These are phyloP conservation scores for Diarsia rubi DNA, from an alignment of 2,888 invertebrate species.

Conservation along the genomic window DNA sequence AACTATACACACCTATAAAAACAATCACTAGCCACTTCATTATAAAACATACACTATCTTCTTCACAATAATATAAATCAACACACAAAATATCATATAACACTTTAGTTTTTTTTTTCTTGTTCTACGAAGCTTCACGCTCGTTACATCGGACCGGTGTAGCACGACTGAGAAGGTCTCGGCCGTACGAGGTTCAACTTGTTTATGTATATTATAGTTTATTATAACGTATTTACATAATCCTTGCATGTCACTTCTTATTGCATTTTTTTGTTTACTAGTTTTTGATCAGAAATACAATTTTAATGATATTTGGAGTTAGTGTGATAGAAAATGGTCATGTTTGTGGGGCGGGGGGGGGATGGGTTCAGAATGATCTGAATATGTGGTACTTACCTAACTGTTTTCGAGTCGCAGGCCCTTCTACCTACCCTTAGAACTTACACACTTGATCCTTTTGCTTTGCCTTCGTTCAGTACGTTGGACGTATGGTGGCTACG, in stretches of 20 bases:
- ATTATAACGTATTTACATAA: conserved; percentile 50
- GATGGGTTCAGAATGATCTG: no score
- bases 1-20: conserved; percentile 40
- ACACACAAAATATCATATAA: not conserved
- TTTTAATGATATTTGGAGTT: not conserved
- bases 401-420: no score
- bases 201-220: not conserved
- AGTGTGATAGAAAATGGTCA: not conserved
- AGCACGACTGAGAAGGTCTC: conserved; percentile 58
- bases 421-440: not conserved
- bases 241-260: conserved; percentile 26
- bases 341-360: no score
- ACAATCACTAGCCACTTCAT: conserved; percentile 45
- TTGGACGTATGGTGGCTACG: not conserved
- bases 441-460: not conserved
- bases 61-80: not conserved
- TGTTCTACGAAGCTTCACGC: conserved; percentile 33
- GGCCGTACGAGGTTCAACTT: conserved; percentile 10
- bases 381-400: no score
- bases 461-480: not conserved
- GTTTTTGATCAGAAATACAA: not conserved
- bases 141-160: conserved; percentile 16
- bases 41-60: not conserved
- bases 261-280: not conserved
- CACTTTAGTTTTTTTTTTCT: not conserved